phyloP scores from a whole-genome alignment of 2,797 vertebrate genomes.

The Delichon dasypus region DNA sequence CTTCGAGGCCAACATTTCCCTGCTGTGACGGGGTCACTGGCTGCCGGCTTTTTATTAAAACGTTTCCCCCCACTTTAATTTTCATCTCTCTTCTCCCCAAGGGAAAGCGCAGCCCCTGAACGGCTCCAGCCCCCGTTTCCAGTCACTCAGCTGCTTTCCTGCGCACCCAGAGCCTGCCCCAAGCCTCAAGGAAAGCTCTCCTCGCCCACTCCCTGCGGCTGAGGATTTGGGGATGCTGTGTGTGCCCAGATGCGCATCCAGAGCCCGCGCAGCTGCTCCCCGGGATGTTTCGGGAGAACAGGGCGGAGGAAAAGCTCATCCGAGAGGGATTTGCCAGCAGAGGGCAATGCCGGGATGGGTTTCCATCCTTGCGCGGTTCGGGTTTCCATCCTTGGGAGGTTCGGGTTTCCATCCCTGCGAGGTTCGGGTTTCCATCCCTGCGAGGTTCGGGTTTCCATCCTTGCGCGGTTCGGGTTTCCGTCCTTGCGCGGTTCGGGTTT shows the following conservation, averaged over 20 bases:
- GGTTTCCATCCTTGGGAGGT: no score
- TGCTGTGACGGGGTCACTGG: not conserved
- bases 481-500: not conserved
- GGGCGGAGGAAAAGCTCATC: rapidly evolving
- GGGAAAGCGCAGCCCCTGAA: not conserved
- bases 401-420: not conserved
- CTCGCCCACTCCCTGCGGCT: rapidly evolving
- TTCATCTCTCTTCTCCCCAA: not conserved
- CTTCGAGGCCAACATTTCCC: not conserved
- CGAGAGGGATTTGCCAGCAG: not conserved
- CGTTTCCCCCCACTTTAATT: rapidly evolving
- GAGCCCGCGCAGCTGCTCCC: not conserved
- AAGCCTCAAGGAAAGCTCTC: not conserved
- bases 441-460: not conserved
- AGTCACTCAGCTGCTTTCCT: not conserved
- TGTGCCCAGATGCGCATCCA: not conserved
- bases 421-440: not conserved
- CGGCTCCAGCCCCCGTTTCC: not conserved
- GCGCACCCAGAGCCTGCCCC: not conserved
- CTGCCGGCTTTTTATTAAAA: not conserved
- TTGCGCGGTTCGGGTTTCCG: no score
- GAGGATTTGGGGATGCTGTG: not conserved
- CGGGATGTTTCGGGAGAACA: rapidly evolving
- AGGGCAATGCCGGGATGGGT: slow-evolving; percentile 1
- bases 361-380: not conserved